These are phyloP conservation scores for Sebastes alutus DNA, from an alignment of 2,797 vertebrate genomes.

Conservation along the genomic window DNA sequence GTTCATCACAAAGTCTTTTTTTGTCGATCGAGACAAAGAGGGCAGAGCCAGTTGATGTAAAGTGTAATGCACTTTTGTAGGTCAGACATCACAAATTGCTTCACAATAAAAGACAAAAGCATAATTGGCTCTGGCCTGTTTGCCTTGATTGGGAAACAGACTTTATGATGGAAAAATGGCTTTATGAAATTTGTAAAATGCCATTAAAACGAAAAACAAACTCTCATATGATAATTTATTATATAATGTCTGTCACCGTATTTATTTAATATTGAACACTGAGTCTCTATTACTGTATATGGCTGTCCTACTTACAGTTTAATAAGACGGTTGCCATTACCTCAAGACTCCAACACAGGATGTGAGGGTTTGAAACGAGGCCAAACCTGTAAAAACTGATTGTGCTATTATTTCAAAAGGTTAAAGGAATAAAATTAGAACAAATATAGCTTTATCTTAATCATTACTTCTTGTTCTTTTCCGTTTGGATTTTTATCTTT, in stretches of 20 bases:
- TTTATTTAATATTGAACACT: neutral
- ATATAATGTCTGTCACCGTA: neutral
- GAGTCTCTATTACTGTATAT: neutral
- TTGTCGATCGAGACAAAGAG: neutral
- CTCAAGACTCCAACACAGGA: neutral
- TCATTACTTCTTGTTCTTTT: neutral
- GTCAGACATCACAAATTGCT: neutral
- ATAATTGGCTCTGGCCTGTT: neutral
- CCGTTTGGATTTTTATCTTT: neutral
- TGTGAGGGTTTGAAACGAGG: neutral
- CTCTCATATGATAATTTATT: neutral
- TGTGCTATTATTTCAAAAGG: neutral
- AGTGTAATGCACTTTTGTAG: neutral
- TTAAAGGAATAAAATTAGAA: neutral
- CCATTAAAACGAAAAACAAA: neutral
- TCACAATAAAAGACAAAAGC: neutral
- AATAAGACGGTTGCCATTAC: neutral
- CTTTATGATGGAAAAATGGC: neutral
- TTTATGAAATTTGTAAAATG: neutral
- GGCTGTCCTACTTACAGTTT: neutral
- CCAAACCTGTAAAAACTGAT: neutral
- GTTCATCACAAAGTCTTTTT: neutral
- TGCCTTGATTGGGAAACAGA: neutral
- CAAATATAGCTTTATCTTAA: neutral
- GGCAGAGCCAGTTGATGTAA: neutral